phyloP scores from a whole-genome alignment of 30 jellyfish, hydroid and myxozoan species.

The Rhopilema esculentum region DNA sequence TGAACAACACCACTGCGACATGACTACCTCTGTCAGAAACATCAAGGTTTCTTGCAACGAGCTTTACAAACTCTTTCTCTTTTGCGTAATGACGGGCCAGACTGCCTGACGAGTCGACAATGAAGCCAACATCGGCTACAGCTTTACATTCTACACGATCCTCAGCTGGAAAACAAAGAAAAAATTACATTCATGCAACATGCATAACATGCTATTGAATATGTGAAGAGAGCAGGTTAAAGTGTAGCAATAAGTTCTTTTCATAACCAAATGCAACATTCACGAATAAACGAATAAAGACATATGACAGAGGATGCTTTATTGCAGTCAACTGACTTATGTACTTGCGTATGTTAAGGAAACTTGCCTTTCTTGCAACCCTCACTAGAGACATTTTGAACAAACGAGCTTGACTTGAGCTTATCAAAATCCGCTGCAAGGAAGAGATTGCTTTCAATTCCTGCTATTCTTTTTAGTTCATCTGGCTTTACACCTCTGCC shows the following conservation, averaged over 20 bases:
- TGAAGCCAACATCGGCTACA: slow-evolving; percentile 60
- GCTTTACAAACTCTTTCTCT: slow-evolving; percentile 68
- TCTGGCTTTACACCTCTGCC: slow-evolving; percentile 72
- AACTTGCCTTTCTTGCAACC: slow-evolving; percentile 73
- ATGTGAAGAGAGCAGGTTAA: no score
- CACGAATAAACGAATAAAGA: no score
- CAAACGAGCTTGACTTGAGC: slow-evolving; percentile 57
- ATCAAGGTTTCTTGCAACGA: slow-evolving; percentile 28
- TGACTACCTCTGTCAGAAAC: slow-evolving; percentile 67
- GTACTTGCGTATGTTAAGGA: no score
- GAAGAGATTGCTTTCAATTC: slow-evolving; percentile 49
- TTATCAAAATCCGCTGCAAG: slow-evolving; percentile 73
- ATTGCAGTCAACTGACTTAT: no score
- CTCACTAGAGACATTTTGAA: slow-evolving; percentile 31
- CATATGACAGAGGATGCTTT: no score
- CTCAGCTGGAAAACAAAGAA: slow-evolving; percentile 1
- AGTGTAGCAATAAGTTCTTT: no score
- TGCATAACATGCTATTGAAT: no score
- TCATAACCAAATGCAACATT: no score
- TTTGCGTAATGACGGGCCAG: slow-evolving; percentile 43
- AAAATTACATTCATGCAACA: not conserved
- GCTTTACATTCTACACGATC: slow-evolving; percentile 32
- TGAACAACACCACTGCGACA: slow-evolving; percentile 77
- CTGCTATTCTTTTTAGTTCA: slow-evolving; percentile 81
- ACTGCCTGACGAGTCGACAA: slow-evolving; percentile 80